phyloP scores from a whole-genome alignment of 2,797 vertebrate genomes.

The Poeciliopsis infans region DNA sequence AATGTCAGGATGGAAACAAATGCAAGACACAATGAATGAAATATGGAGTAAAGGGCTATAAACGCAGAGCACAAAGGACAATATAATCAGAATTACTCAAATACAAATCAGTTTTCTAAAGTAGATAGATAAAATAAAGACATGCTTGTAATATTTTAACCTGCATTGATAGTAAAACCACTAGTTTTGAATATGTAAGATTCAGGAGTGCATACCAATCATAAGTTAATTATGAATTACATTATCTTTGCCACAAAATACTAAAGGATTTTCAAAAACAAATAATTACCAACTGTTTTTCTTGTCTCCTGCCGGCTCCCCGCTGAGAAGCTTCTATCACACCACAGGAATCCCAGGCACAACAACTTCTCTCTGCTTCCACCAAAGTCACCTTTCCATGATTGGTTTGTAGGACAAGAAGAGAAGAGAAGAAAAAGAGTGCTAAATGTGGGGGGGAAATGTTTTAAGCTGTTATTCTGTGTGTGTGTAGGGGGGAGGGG shows the following conservation, averaged over 20 bases:
- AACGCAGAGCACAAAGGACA: slow-evolving; percentile 37
- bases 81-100: slow-evolving; percentile 33
- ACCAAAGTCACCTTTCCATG: slow-evolving; percentile 69
- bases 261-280: slow-evolving; percentile 8
- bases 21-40: slow-evolving; percentile 36
- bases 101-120: slow-evolving; percentile 38
- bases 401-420: slow-evolving; percentile 54
- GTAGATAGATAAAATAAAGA: slow-evolving; percentile 8
- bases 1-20: slow-evolving; percentile 77
- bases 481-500: no score
- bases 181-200: background rate
- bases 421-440: background rate
- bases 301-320: slow-evolving; percentile 28
- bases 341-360: slow-evolving; percentile 56
- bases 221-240: background rate
- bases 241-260: slow-evolving; percentile 4
- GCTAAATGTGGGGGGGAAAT: background rate
- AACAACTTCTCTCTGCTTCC: slow-evolving; percentile 29
- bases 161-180: background rate
- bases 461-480: background rate
- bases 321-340: slow-evolving; percentile 66
- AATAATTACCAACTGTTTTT: slow-evolving; percentile 41
- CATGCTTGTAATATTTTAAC: background rate
- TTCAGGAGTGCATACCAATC: background rate
- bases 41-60: slow-evolving; percentile 20